phyloP scores from a whole-genome alignment of 2,113 vertebrate genomes.

The Megalops atlanticus region DNA sequence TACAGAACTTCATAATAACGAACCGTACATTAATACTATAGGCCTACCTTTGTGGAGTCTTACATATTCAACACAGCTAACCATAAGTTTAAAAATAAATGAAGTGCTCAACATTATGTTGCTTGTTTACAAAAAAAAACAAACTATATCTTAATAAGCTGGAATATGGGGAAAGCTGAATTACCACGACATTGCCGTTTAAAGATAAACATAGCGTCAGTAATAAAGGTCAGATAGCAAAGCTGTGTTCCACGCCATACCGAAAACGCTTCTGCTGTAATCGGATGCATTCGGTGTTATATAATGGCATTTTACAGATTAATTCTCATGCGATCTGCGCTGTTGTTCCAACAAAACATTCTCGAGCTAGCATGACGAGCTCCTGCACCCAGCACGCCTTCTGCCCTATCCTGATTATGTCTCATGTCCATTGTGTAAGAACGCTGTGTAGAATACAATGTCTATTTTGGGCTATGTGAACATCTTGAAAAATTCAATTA shows the following conservation, averaged over 20 bases:
- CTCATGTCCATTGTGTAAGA: too few species aligned
- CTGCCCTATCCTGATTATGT: neutral
- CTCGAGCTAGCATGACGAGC: neutral
- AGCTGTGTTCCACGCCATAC: neutral
- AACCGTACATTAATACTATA: neutral
- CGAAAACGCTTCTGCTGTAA: slow-evolving; percentile 26
- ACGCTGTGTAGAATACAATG: too few species aligned
- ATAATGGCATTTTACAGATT: slow-evolving; percentile 43
- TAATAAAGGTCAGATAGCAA: neutral
- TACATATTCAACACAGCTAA: too few species aligned
- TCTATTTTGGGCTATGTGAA: too few species aligned
- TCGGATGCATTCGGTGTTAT: slow-evolving; percentile 41
- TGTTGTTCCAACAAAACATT: neutral
- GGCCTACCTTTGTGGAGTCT: neutral
- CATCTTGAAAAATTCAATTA: neutral
- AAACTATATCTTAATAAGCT: too few species aligned
- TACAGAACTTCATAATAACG: too few species aligned
- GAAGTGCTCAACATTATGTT: too few species aligned
- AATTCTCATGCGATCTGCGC: slow-evolving; percentile 1
- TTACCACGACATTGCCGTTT: neutral
- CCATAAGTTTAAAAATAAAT: too few species aligned
- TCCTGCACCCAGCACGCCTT: neutral
- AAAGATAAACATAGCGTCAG: neutral
- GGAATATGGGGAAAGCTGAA: neutral
- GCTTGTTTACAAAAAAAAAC: too few species aligned